Percentiles rank a stretch among this genome's conserved stretches.
Conservation (phyloP, 1,140 invertebrate species). For the Ptiloglossa arizonensis region DNA sequence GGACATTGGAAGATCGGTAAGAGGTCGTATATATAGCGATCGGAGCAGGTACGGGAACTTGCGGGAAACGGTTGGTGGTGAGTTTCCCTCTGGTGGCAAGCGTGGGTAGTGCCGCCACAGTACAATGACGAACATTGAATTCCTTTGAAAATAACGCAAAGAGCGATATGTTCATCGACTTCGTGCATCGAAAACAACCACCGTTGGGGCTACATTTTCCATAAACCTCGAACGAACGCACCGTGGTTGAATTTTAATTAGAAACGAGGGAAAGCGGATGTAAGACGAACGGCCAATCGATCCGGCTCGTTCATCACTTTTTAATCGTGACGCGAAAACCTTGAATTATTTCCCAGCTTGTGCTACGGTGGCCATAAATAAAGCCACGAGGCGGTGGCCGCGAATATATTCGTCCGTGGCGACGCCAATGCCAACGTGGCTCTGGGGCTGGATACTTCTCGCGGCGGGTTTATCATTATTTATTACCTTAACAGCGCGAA, state of each 20-base stretch:
- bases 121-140: too few relatives aligned
- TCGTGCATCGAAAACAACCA: too few relatives aligned
- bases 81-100: too few relatives aligned
- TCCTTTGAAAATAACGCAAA: too few relatives aligned
- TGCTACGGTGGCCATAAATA: background rate
- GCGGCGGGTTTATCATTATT: constrained; percentile 16
- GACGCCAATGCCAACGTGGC: background rate
- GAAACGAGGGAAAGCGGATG: background rate
- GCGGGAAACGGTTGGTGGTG: too few relatives aligned
- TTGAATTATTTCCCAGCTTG: background rate
- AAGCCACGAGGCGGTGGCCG: background rate
- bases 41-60: too few relatives aligned
- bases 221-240: background rate
- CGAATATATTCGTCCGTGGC: background rate
- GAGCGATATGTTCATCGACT: too few relatives aligned
- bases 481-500: background rate
- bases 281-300: background rate
- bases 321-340: background rate
- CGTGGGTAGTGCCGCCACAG: too few relatives aligned
- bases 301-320: background rate
- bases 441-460: background rate
- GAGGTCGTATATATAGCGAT: too few relatives aligned
- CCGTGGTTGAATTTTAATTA: constrained; percentile 7
- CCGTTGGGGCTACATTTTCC: too few relatives aligned
- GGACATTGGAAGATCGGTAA: too few relatives aligned